These are phyloP conservation scores for Prolemur simus DNA, from an alignment of 2,113 vertebrate species.

Conservation along the genomic window DNA sequence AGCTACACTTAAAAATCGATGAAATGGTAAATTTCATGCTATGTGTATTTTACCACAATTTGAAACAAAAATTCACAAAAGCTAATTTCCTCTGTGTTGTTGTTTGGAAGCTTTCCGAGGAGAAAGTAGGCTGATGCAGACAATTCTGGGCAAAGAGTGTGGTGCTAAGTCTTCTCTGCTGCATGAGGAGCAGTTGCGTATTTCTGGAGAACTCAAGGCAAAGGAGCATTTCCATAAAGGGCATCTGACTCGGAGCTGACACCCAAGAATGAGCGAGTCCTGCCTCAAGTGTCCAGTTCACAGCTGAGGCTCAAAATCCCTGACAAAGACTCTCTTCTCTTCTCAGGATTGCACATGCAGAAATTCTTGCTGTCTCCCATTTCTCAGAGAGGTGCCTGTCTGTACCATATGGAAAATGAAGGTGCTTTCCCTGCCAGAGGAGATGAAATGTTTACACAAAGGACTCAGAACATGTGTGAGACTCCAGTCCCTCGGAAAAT, in stretches of 20 bases:
- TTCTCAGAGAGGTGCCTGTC: not conserved
- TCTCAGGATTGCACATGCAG: constrained; percentile 45
- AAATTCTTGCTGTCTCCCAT: constrained; percentile 19
- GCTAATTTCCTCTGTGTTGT: not conserved
- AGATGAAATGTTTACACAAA: constrained; percentile 49
- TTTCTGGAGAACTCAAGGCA: not conserved
- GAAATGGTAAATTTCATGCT: not conserved
- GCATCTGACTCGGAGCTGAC: not conserved
- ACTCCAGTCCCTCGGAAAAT: not conserved
- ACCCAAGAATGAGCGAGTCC: not conserved
- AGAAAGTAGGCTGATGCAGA: not conserved
- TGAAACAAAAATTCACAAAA: not conserved
- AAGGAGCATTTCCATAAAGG: not conserved
- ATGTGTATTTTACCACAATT: not conserved
- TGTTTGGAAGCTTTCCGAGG: not conserved
- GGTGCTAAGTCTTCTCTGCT: not conserved
- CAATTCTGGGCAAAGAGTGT: not conserved
- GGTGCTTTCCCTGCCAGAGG: constrained; percentile 51
- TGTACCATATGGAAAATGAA: constrained; percentile 39
- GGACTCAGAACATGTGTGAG: not conserved
- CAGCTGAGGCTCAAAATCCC: not conserved
- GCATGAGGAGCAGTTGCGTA: not conserved
- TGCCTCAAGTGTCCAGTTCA: not conserved
- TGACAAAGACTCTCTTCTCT: constrained; percentile 38
- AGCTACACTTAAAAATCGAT: not conserved